These are phyloP conservation scores for Pachycephala philippinensis DNA, from an alignment of 2,113 vertebrate genomes.

Conservation along the genomic window DNA sequence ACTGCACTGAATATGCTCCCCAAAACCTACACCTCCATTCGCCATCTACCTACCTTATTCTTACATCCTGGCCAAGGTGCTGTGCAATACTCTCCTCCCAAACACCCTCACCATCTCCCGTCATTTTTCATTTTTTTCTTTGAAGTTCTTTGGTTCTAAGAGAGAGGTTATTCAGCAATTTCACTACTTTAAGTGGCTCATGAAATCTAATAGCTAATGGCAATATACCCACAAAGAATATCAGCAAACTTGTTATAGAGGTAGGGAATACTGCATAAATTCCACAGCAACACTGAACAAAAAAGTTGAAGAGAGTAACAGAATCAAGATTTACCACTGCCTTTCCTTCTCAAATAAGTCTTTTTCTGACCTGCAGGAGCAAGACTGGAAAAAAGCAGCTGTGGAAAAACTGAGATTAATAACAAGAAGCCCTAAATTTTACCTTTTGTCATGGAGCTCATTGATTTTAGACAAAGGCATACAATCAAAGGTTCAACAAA, in stretches of 20 bases:
- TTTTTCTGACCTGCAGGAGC: not conserved
- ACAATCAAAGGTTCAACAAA: not conserved
- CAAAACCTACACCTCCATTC: not conserved
- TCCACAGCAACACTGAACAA: not conserved
- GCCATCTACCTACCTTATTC: not conserved
- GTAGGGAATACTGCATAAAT: not conserved
- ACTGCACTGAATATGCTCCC: not conserved
- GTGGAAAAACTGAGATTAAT: not conserved
- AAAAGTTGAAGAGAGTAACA: not conserved
- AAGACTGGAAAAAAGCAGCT: not conserved
- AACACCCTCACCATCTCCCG: not conserved
- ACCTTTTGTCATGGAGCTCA: not conserved
- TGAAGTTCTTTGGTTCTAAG: not conserved
- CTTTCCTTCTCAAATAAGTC: not conserved
- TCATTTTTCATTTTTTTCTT: not conserved
- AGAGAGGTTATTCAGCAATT: not conserved
- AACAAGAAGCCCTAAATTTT: not conserved
- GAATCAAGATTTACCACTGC: not conserved
- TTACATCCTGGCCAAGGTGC: not conserved
- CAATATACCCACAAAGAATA: not conserved
- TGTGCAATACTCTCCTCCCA: not conserved
- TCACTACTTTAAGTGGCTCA: not conserved
- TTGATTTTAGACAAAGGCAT: not conserved
- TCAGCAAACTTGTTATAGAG: not conserved
- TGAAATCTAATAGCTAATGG: not conserved